phyloP scores from a whole-genome alignment of 2,113 vertebrate species.

The Seriola quinqueradiata region DNA sequence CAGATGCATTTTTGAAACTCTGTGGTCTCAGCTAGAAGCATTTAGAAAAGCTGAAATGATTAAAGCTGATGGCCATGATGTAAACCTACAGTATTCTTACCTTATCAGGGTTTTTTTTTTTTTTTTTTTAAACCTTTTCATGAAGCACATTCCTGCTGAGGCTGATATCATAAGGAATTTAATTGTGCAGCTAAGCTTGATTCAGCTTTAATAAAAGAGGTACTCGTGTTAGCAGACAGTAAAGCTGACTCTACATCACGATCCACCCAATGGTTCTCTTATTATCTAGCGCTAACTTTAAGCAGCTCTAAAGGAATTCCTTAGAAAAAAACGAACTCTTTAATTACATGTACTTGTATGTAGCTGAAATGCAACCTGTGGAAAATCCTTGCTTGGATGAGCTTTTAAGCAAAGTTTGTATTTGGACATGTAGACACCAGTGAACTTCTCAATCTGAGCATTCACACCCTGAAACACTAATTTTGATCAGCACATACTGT shows the following conservation, averaged over 20 bases:
- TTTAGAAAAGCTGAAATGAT: no score
- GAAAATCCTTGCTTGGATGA: neutral
- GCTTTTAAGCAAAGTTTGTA: constrained; percentile 14
- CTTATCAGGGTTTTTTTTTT: neutral
- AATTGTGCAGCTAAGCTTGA: neutral
- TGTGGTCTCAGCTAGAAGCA: no score
- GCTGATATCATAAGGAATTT: no score
- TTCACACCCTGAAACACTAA: neutral
- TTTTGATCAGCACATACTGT: neutral
- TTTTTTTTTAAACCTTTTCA: no score
- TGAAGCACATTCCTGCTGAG: neutral
- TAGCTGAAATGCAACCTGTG: constrained; percentile 4
- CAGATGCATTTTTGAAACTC: neutral
- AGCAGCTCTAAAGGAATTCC: neutral
- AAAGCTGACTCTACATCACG: neutral
- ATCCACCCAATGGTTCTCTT: neutral
- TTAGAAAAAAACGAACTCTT: neutral
- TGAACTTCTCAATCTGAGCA: constrained; percentile 7
- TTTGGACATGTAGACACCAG: constrained; percentile 26
- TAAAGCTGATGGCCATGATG: no score
- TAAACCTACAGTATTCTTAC: no score
- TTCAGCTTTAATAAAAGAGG: neutral
- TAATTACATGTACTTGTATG: no score
- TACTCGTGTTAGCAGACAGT: neutral
- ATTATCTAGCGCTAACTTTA: neutral